Conservation (phyloP, 2,797 vertebrate genomes). For the Erethizon dorsatum region DNA sequence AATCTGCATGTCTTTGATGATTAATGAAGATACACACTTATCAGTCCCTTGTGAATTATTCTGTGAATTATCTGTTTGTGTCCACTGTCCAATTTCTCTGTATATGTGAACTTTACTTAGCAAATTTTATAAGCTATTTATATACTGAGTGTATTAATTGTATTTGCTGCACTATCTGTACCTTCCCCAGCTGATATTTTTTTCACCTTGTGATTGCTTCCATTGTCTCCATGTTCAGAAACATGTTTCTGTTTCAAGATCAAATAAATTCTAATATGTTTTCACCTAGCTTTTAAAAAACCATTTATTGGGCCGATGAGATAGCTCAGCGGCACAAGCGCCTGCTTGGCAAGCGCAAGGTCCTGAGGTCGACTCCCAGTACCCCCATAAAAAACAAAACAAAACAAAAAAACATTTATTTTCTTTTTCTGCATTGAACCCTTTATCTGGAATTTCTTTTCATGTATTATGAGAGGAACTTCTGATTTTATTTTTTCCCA, state of each 20-base stretch:
- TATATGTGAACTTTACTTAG: background rate
- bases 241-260: slow-evolving; percentile 22
- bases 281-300: slow-evolving; percentile 2
- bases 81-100: slow-evolving; percentile 8
- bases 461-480: background rate
- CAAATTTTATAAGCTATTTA: slow-evolving; percentile 29
- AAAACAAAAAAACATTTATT: background rate
- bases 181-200: background rate
- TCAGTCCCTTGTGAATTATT: slow-evolving; percentile 31
- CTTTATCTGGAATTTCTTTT: slow-evolving; percentile 51
- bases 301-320: too few relatives aligned
- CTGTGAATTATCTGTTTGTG: background rate
- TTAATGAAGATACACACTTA: background rate
- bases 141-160: background rate
- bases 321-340: too few relatives aligned
- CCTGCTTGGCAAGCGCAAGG: too few relatives aligned
- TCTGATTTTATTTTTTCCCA: slow-evolving; percentile 11
- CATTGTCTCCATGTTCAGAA: slow-evolving; percentile 44
- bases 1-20: slow-evolving; percentile 14
- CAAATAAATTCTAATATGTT: slow-evolving; percentile 14
- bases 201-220: slow-evolving; percentile 25
- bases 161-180: slow-evolving; percentile 36
- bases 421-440: background rate
- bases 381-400: too few relatives aligned
- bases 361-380: too few relatives aligned